These are phyloP conservation scores for Potamilus streckersoni DNA, from an alignment of 1,140 invertebrate genomes.

Conservation along the genomic window DNA sequence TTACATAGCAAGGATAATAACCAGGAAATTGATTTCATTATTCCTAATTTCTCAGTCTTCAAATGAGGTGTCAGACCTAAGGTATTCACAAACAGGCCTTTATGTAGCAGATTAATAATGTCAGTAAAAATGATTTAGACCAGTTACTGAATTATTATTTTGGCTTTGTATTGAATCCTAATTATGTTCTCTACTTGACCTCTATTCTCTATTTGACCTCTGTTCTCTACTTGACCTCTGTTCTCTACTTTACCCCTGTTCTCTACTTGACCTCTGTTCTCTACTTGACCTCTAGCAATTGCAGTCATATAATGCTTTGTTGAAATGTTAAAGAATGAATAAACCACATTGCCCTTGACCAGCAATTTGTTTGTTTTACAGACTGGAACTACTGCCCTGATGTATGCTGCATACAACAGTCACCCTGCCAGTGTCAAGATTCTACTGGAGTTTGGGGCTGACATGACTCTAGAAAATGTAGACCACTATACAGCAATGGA, in stretches of 20 bases:
- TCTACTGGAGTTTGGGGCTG: slow-evolving; percentile 80
- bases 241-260: neutral
- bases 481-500: slow-evolving; percentile 85
- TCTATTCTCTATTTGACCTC: too few relatives aligned
- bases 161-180: neutral
- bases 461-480: slow-evolving; percentile 82
- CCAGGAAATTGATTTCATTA: too few relatives aligned
- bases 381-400: slow-evolving; percentile 86
- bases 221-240: neutral
- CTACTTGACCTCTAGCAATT: neutral
- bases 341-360: neutral
- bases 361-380: slow-evolving; percentile 56
- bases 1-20: too few relatives aligned
- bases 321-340: neutral
- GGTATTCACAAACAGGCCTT: neutral
- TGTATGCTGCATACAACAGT: slow-evolving; percentile 89
- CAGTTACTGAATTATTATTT: neutral
- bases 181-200: neutral
- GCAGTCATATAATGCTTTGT: too few relatives aligned
- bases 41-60: too few relatives aligned
- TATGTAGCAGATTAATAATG: neutral
- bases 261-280: neutral
- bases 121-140: neutral
- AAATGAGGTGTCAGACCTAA: too few relatives aligned
- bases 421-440: slow-evolving; percentile 88